Percentiles rank a stretch among this genome's conserved stretches.
These are phyloP conservation scores for Trichechus manatus DNA, from an alignment of 2,113 vertebrate genomes.

Conservation along the genomic window DNA sequence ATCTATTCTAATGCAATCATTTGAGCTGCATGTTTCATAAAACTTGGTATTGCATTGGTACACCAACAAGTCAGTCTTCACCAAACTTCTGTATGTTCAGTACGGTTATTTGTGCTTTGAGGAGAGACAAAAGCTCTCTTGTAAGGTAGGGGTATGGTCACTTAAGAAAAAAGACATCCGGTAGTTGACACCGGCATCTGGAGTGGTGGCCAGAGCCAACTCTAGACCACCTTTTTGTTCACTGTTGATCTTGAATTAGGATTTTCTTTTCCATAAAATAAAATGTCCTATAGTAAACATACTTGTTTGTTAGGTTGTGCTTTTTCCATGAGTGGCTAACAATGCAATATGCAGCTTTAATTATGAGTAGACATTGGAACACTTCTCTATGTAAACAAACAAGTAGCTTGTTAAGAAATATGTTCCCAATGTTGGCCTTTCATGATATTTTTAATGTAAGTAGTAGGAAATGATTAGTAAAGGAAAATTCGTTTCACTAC, in stretches of 20 bases:
- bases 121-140: not conserved
- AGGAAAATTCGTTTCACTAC: constrained; percentile 59
- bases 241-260: not conserved
- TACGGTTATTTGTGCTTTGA: not conserved
- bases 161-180: constrained; percentile 57
- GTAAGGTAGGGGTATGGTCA: not conserved
- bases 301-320: constrained; percentile 48
- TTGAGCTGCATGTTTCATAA: constrained; percentile 83
- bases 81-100: not conserved
- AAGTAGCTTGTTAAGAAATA: constrained; percentile 87
- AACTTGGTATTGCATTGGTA: constrained; percentile 86
- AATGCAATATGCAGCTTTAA: constrained; percentile 88
- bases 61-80: constrained; percentile 64
- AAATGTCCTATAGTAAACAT: constrained; percentile 29
- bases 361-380: constrained; percentile 81
- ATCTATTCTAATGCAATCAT: constrained; percentile 89
- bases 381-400: constrained; percentile 84
- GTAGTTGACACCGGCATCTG: constrained; percentile 59
- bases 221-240: not conserved
- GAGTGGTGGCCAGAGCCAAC: constrained; percentile 63
- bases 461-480: not conserved
- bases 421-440: constrained; percentile 86
- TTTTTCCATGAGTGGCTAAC: constrained; percentile 82
- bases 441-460: not conserved
- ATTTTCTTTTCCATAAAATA: not conserved